Base-by-base conservation (phyloP, 2,888 invertebrate genomes). In the Cheiracanthium punctorium region DNA sequence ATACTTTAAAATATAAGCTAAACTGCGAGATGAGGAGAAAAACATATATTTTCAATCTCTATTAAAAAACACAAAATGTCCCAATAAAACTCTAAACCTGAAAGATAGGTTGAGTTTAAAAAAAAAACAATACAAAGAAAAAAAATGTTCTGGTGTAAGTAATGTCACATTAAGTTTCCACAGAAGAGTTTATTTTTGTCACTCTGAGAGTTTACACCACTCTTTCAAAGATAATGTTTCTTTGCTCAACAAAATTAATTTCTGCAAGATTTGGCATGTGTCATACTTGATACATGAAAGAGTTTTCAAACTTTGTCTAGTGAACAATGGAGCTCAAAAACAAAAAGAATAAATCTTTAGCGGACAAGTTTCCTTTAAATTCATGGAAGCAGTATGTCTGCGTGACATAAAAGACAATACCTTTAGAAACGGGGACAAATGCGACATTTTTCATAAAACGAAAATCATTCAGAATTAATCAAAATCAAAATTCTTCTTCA, bases 271-370 rank as follows among this genome's bases (percentile, higher is more conserved):
- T 84, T 84, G 84, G 73, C 84, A 84, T 67, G 73, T 84, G 84
- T 84, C 84, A 84, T 73, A 84, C 43, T 73, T 84, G 84, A 73
- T 84, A 69, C 84, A 77, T 73, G 82, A 73, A 77, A 73, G 77
- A 67, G 79, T 84, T 84, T 84, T 84, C 76, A 81, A 80, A 74
- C 37, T 74, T 28, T 73, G 80, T 73, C 73, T 67, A 10, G 20
- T 43, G 58, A 71, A 76, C 82, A 76, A 75, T 71, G 75, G 71
- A 43, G 58, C 70, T 70, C 30, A 75, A 67, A 48, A 75, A 70
- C 76, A 82, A 75, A 71, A 71, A 82, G n/a, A 82, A 76, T 65
- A 76, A 75, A 82, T 76, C 67, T n/a, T 81, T 81, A 52, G 82
- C 64, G 70, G 43, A n/a, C 58, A 80, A 81, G 81, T 81, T 81